phyloP scores from a whole-genome alignment of 2,113 vertebrate genomes.

The Pteruthius melanotis region DNA sequence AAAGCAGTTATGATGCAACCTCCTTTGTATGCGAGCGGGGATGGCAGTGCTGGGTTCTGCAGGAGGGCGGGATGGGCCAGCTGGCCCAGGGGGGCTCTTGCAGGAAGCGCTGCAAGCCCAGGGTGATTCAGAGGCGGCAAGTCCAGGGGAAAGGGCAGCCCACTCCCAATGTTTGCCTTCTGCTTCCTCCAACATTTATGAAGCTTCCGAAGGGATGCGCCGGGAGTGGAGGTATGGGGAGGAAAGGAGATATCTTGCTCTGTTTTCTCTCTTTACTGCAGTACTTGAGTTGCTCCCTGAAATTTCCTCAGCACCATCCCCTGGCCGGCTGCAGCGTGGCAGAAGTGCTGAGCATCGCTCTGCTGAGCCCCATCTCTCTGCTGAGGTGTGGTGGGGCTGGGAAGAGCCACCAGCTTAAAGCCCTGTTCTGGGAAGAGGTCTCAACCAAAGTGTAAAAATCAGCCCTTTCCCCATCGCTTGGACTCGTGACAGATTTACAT shows the following conservation, averaged over 20 bases:
- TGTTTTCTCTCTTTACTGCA: not conserved
- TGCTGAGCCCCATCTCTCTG: not conserved
- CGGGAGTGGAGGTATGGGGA: not conserved
- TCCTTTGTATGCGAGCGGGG: not conserved
- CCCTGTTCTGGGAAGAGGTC: not conserved
- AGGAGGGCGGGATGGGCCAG: not conserved
- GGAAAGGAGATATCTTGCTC: not conserved
- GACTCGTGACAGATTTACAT: not conserved
- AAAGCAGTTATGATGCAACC: constrained; percentile 53
- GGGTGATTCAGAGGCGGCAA: not conserved
- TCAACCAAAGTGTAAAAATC: not conserved
- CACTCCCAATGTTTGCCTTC: rapidly evolving
- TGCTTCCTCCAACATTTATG: not conserved
- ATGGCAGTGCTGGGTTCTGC: not conserved
- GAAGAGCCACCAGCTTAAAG: not conserved
- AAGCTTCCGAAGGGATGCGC: not conserved
- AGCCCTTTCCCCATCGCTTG: not conserved
- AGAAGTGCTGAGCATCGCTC: not conserved
- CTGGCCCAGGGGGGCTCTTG: not conserved
- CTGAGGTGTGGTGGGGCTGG: rapidly evolving
- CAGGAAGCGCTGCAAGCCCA: not conserved
- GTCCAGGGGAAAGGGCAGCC: not conserved
- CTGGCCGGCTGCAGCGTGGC: rapidly evolving
- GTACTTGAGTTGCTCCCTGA: not conserved
- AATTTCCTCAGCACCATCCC: not conserved